Base-by-base conservation (phyloP, 30 jellyfish, hydroid and myxozoan species). In the Aurelia sp. region DNA sequence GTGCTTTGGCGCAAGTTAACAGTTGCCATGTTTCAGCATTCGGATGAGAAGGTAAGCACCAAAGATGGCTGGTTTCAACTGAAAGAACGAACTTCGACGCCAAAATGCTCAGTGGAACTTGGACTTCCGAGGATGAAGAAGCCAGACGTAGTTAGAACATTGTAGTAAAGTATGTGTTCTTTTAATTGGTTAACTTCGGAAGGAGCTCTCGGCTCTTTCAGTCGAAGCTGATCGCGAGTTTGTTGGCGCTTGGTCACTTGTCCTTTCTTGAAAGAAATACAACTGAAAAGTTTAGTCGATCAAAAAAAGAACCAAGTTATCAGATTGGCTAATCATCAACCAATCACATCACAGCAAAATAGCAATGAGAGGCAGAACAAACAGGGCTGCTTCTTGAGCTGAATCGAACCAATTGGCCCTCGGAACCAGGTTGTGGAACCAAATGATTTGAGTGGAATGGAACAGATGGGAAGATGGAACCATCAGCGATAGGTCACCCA, bases 1-100 rank as follows among this genome's bases (percentile, higher is more conserved):
- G 76, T 81, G 75, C 90, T 81, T 50, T 81, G 90, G 20, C 90
- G 90, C 21, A 81, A 64, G 66, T 69, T 68, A 7, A 81, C 68
- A 31, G 90, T 81, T 51, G 90, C 53, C 90, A 81, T 81, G 67
- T 66, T 81, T 51, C 30, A 23, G 63, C 33, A 2, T 0, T 27
- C 33, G 33, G 55, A 44, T 8, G 55, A 44, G 55, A 44, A 44
- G 55, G 55, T 44, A 44, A 3, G 41, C 16, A 20, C 8, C 11
- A 52, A 13, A 65, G 68, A 62, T 21, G 64, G 78, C 33, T 63
- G 53, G 76, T 30, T 22, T 13, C 58, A 55, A 81, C 69, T 59
- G 76, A 79, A 41, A 48, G 90, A 66, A 57, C 67, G 58, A 44
- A 17, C 71, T 67, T 81, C 82, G 80, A 62, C 63, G 69, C 13